These are phyloP conservation scores for Dendroctonus ponderosae DNA, from an alignment of 1,140 invertebrate genomes.

Conservation along the genomic window DNA sequence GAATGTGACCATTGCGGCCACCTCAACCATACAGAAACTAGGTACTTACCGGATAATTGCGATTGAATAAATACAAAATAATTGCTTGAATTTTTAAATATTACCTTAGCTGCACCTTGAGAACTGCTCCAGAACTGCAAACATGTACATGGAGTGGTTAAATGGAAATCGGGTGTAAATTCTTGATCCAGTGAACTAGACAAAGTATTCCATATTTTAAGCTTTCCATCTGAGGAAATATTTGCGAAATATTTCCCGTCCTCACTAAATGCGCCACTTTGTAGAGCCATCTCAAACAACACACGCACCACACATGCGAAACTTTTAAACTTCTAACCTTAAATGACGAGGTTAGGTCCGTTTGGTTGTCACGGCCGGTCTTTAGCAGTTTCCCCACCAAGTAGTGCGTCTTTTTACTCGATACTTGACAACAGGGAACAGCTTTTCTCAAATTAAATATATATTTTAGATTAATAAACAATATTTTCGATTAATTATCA, in stretches of 20 bases:
- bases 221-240: constrained; percentile 71
- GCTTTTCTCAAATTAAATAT: too few relatives aligned
- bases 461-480: too few relatives aligned
- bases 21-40: too few relatives aligned
- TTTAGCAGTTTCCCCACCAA: not conserved
- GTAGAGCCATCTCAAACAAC: constrained; percentile 41
- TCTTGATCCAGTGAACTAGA: constrained; percentile 75
- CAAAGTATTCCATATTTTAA: constrained; percentile 80
- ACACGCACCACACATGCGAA: constrained; percentile 15
- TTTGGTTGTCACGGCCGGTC: not conserved
- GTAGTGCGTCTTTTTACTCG: too few relatives aligned
- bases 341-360: not conserved
- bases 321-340: not conserved
- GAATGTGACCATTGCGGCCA: too few relatives aligned
- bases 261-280: constrained; percentile 56
- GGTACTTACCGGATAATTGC: too few relatives aligned
- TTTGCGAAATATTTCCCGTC: constrained; percentile 75
- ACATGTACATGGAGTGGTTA: constrained; percentile 73
- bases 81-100: not conserved
- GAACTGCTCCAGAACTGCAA: constrained; percentile 57
- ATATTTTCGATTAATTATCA: too few relatives aligned
- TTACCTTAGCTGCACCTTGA: constrained; percentile 32
- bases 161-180: constrained; percentile 77
- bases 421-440: too few relatives aligned
- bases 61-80: too few relatives aligned